A percentile compares a stretch with the other conserved stretches of the same genome.
phyloP scores from a whole-genome alignment of 2,888 invertebrate genomes.

The Watsonalla binaria region DNA sequence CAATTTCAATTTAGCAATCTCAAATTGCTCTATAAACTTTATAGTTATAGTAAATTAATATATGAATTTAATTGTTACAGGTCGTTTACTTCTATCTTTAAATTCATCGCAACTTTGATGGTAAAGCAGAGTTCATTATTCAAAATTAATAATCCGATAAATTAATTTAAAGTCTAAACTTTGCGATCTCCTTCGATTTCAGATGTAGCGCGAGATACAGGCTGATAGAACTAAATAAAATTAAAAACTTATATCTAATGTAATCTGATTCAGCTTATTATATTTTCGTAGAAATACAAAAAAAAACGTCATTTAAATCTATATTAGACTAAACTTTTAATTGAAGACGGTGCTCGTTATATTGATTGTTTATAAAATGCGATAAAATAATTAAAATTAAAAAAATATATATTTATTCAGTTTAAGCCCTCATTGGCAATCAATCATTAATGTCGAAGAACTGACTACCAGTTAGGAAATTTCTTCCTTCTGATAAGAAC shows the following conservation, averaged over 20 bases:
- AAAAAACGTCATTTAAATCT: background rate
- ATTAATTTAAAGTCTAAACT: conserved; percentile 70
- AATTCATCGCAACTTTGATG: conserved; percentile 20
- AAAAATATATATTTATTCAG: too few species aligned
- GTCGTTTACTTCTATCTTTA: conserved; percentile 20
- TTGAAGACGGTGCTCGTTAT: background rate
- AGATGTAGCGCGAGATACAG: conserved; percentile 47
- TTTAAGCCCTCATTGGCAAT: too few species aligned
- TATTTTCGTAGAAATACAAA: too few species aligned
- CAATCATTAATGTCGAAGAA: too few species aligned
- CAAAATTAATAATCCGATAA: conserved; percentile 74
- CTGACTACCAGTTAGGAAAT: too few species aligned
- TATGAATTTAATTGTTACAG: conserved; percentile 1
- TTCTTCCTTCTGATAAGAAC: too few species aligned
- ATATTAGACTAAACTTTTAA: background rate
- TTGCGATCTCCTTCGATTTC: conserved; percentile 50
- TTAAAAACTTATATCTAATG: background rate
- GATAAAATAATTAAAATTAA: background rate
- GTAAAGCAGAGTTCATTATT: conserved; percentile 60
- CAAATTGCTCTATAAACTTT: background rate
- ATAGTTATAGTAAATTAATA: too few species aligned
- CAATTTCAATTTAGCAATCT: background rate
- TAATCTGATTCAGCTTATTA: too few species aligned
- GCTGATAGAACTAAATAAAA: conserved; percentile 31
- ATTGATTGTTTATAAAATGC: background rate